A percentile compares a stretch with the other conserved stretches of the same genome.
Conservation (phyloP, 2,113 vertebrate genomes). For the Caloenas nicobarica region DNA sequence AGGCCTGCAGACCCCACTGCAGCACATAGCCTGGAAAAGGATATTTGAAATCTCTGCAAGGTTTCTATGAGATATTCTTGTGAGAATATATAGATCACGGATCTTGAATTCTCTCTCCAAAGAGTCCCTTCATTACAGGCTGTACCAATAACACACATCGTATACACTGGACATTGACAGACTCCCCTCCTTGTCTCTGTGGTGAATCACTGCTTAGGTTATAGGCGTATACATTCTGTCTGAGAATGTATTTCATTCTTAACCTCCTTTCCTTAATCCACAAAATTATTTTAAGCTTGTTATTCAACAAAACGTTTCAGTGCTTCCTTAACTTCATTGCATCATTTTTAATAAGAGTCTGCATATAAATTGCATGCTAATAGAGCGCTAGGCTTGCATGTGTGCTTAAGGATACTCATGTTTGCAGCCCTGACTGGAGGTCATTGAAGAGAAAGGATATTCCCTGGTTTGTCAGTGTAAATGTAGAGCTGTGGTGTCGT, state of each 20-base stretch:
- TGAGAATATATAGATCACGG: background rate
- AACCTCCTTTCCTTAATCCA: background rate
- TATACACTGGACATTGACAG: background rate
- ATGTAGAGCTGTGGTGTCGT: background rate
- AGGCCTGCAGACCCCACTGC: background rate
- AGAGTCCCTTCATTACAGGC: background rate
- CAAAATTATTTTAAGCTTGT: background rate
- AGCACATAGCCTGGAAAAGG: background rate
- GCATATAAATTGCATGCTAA: background rate
- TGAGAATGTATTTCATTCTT: background rate
- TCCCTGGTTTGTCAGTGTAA: background rate
- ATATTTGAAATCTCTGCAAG: background rate
- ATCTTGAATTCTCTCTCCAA: background rate
- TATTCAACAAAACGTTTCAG: background rate
- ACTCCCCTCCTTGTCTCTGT: background rate
- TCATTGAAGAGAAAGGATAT: background rate
- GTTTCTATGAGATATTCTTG: background rate
- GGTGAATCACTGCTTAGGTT: background rate
- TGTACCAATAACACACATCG: background rate
- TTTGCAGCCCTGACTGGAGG: background rate
- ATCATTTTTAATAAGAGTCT: background rate
- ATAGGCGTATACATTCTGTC: background rate
- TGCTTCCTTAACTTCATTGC: background rate
- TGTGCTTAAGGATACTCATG: accelerated
- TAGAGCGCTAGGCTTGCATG: background rate